Conservation (phyloP, 92 coral and sea anemone species). For the Ricordea florida region DNA sequence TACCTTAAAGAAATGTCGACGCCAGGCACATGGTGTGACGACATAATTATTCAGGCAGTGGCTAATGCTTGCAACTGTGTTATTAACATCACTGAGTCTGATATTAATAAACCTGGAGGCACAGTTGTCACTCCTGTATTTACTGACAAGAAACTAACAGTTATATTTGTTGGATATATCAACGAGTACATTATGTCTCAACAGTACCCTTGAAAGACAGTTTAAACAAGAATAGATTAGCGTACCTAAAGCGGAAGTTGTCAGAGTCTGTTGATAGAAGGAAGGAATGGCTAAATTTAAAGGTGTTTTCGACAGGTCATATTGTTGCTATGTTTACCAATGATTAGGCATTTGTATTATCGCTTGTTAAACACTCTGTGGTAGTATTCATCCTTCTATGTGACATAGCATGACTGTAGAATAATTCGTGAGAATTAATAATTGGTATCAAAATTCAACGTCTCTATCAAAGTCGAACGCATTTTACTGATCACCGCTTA, state of each 20-base stretch:
- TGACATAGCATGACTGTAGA: too few species aligned
- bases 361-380: too few species aligned
- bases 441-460: too few species aligned
- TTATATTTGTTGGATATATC: slow-evolving; percentile 25
- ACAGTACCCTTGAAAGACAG: neutral
- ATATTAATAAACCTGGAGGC: slow-evolving; percentile 18
- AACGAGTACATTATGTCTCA: slow-evolving; percentile 16
- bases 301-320: too few species aligned
- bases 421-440: too few species aligned
- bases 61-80: slow-evolving; percentile 48
- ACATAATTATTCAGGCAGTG: slow-evolving; percentile 43
- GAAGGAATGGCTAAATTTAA: neutral
- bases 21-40: slow-evolving; percentile 58
- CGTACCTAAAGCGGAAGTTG: neutral
- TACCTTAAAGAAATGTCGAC: slow-evolving; percentile 52
- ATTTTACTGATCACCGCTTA: too few species aligned
- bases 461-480: too few species aligned
- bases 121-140: slow-evolving; percentile 18
- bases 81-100: slow-evolving; percentile 47
- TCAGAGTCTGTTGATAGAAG: neutral
- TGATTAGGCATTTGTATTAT: too few species aligned
- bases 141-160: neutral
- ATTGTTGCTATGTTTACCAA: too few species aligned
- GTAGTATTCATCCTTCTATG: too few species aligned
- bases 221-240: neutral